These are phyloP conservation scores for Agrilus cyanescens DNA, from an alignment of 2,888 invertebrate species.

Conservation along the genomic window DNA sequence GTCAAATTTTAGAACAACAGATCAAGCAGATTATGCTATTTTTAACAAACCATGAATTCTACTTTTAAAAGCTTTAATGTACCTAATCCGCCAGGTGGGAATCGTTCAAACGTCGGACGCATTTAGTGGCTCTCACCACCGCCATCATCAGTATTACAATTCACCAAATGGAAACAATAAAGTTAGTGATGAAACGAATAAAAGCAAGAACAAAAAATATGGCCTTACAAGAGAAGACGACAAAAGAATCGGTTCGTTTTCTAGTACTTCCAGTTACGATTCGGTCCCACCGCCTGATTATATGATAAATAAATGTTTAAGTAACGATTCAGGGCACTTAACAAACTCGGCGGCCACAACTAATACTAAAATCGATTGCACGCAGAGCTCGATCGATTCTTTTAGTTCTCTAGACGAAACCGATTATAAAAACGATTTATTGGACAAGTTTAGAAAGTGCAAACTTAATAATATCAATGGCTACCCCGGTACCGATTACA, in stretches of 20 bases:
- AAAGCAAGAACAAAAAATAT: conserved; percentile 29
- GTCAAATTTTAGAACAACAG: too few species aligned
- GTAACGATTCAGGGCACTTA: conserved; percentile 34
- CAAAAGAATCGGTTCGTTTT: conserved; percentile 32
- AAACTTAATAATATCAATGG: conserved; percentile 16
- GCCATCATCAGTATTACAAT: too few species aligned
- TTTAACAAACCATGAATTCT: neutral
- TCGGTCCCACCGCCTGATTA: conserved; percentile 24
- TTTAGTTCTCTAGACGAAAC: conserved; percentile 35
- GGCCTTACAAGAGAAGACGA: conserved; percentile 28
- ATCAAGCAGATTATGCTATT: too few species aligned
- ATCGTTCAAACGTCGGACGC: too few species aligned
- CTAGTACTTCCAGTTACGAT: conserved; percentile 32
- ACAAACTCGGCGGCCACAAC: conserved; percentile 28
- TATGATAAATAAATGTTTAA: conserved; percentile 13
- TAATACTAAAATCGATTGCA: conserved; percentile 30
- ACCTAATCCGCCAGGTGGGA: too few species aligned
- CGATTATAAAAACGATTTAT: conserved; percentile 27
- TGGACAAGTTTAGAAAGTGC: conserved; percentile 31
- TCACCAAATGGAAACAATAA: too few species aligned
- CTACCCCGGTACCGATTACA: conserved; percentile 2
- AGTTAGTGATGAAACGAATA: too few species aligned
- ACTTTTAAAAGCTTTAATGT: conserved; percentile 1
- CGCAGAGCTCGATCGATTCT: conserved; percentile 34
- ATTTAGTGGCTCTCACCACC: too few species aligned